Evolutionary conservation across 2,113 vertebrate species (phyloP).

Genomic region (Odocoileus virginianus): DNA sequence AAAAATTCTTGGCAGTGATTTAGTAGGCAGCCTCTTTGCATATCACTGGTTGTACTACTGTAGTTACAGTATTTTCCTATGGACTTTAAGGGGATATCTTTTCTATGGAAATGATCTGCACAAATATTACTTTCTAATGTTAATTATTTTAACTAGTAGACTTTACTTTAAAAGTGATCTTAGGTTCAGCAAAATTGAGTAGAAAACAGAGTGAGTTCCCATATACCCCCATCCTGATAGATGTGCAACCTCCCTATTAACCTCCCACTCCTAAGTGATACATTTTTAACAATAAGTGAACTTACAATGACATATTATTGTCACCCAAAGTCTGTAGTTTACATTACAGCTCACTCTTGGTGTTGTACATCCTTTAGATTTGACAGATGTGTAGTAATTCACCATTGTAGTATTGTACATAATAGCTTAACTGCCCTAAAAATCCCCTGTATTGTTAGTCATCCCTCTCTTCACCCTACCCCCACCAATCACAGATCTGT

Average conservation of each 20-base stretch:
- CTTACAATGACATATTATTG: background rate
- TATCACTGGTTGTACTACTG: background rate
- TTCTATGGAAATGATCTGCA: background rate
- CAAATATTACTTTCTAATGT: background rate
- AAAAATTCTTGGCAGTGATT: background rate
- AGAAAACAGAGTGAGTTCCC: background rate
- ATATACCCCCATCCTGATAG: fast-evolving
- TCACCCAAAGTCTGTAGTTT: background rate
- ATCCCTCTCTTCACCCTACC: fast-evolving
- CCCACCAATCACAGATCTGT: background rate
- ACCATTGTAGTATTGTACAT: background rate
- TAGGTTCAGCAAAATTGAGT: background rate
- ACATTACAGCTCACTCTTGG: background rate
- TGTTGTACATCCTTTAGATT: background rate
- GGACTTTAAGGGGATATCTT: background rate
- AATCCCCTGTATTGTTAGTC: background rate
- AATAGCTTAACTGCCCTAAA: background rate
- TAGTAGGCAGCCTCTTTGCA: background rate
- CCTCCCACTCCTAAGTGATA: background rate
- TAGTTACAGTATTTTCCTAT: background rate
- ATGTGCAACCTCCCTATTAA: background rate
- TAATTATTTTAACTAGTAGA: background rate
- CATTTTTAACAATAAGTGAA: background rate
- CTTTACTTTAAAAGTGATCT: background rate
- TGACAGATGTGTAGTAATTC: background rate